Evolutionary conservation across 1,140 invertebrate species (phyloP), one percentile per base, ranked within the genome.

Genomic region (Leguminivora glycinivorella): DNA sequence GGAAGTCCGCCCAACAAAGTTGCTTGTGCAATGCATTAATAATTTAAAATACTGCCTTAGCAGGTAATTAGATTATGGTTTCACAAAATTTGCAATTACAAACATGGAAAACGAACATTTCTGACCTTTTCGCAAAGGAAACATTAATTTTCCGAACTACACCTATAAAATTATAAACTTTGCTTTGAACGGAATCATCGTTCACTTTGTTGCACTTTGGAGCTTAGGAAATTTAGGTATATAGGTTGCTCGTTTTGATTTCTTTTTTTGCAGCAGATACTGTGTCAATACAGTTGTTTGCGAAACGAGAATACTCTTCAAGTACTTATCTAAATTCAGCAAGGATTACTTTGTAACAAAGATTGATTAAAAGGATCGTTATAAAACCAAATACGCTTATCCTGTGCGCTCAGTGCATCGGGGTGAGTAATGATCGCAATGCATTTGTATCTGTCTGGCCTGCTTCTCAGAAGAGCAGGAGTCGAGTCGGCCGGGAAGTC

Each of bases 391-490:
- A 22, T 52, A 22, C 47, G 47, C 47, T 52, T 52, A 52, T 52
- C 47, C 47, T 52, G 47, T 22, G 6, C 17, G 47, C 47, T 52
- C 47, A 22, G 47, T 52, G 47, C 47, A 52, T 52, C 7, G 47
- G 47, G 47, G 47, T 52, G 47, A 52, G 47, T 52, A 52, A 52
- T 52, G 19, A 52, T 52, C 47, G 47, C 43, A 52, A 52, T 52
- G 47, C 47, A 52, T 52, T 52, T 22, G 47, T 52, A 22, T 52
- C 47, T 52, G 47, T 69, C 70, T 70, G 31, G 58, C 63, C 34
- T 38, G 29, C 67, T 83, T 80, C 81, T 76, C 43, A 70, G 79
- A 79, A 67, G 67, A 75, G 70, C 72, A 77, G 75, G 70, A 72
- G 67, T 73, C 73, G 70, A 72, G 67, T 73, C 73, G 43, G 76